These are phyloP conservation scores for Megaleporinus macrocephalus DNA, from an alignment of 2,113 vertebrate species.

Conservation along the genomic window DNA sequence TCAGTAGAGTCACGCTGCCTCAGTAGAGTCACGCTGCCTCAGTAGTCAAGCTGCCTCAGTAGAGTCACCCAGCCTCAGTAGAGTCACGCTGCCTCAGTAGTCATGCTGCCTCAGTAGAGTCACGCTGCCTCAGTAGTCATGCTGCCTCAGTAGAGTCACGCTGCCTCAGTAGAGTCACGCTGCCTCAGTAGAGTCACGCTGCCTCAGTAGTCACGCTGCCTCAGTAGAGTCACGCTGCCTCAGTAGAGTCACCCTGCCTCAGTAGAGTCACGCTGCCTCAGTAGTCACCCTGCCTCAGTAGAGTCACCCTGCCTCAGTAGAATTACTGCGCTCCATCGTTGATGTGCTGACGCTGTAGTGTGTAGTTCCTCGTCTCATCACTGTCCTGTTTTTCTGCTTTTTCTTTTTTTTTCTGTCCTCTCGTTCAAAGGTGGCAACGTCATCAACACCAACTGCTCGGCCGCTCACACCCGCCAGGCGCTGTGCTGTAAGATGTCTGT, in stretches of 20 bases:
- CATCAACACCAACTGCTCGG: conserved; percentile 97
- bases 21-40: background rate
- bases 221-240: background rate
- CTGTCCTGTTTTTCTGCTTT: background rate
- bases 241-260: no score
- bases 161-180: no score
- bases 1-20: background rate
- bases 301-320: background rate
- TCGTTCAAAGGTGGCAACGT: conserved; percentile 80
- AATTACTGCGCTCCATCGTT: background rate
- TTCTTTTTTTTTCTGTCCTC: background rate
- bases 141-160: background rate
- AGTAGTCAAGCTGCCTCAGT: background rate
- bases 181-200: background rate
- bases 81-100: no score
- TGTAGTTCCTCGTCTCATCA: background rate
- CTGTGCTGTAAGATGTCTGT: conserved; percentile 99
- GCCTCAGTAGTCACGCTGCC: no score
- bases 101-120: background rate
- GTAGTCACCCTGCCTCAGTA: background rate
- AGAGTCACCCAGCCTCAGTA: background rate
- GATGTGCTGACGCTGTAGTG: no score
- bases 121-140: no score
- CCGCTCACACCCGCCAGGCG: conserved; percentile 92
- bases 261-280: background rate